phyloP scores from a whole-genome alignment of 2,888 invertebrate species.

The Eristalinus sepulchralis region DNA sequence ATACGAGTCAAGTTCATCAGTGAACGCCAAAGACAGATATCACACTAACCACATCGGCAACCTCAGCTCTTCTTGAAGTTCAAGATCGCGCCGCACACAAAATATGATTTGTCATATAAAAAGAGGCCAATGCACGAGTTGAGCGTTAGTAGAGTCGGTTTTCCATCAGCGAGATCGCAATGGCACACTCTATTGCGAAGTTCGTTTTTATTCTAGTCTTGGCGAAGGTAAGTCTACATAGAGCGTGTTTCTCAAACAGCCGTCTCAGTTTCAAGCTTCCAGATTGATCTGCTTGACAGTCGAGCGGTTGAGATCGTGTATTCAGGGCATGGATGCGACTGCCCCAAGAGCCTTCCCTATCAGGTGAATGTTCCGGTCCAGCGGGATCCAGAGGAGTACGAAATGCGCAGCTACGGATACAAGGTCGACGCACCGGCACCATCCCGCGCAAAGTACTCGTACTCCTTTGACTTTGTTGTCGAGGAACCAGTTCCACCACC shows the following conservation, averaged over 20 bases:
- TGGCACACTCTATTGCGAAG: conserved; percentile 46
- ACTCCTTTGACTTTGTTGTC: conserved; percentile 77
- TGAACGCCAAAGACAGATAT: background rate
- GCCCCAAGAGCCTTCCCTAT: conserved; percentile 75
- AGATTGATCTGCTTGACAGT: conserved; percentile 71
- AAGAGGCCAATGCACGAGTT: conserved; percentile 48
- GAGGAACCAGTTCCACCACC: conserved; percentile 76
- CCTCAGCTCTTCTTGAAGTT: conserved; percentile 38
- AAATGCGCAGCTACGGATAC: conserved; percentile 74
- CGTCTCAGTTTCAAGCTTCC: background rate
- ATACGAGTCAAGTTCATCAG: conserved; percentile 45
- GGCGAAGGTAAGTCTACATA: conserved; percentile 26
- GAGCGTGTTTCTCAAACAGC: too few relatives aligned
- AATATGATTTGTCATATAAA: conserved; percentile 47
- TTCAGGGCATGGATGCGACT: conserved; percentile 76
- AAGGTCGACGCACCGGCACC: conserved; percentile 74
- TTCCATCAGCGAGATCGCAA: conserved; percentile 34
- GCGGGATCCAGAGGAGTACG: conserved; percentile 62
- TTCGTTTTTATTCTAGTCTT: conserved; percentile 47
- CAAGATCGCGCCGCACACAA: conserved; percentile 42
- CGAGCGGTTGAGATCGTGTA: conserved; percentile 75
- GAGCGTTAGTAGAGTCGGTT: conserved; percentile 41
- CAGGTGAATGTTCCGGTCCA: conserved; percentile 75
- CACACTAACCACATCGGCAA: conserved; percentile 4
- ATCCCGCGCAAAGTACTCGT: conserved; percentile 75